Evolutionary conservation across 2,113 vertebrate genomes (phyloP), one percentile per base, ranked within the genome.

Genomic region (Oenanthe melanoleuca): DNA sequence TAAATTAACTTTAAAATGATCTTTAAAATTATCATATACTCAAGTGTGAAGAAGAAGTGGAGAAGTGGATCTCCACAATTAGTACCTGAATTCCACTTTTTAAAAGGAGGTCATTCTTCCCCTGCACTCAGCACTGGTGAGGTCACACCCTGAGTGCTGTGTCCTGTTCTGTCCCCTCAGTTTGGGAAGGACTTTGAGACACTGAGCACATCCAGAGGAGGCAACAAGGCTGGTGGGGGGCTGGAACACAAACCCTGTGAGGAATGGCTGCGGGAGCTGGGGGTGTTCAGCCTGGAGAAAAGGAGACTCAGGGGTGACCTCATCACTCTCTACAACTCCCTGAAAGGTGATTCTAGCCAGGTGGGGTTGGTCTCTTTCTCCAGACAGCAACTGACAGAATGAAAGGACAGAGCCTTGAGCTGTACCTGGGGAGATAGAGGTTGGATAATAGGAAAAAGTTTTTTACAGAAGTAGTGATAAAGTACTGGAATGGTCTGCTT

Each of bases 51-150:
- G 40, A 84, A 33, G 50, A 37, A 38, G 18, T n/a, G n/a, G 23
- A 49, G 42, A 70, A 67, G 3, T 8, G 7, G 4, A 11, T 67
- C 8, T 12, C 14, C 13, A 23, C 31, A 80, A n/a, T 12, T 11
- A 29, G 12, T 34, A 34, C 38, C 42, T 86, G 11, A 72, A 86
- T 47, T 64, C 14, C 21, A 21, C 6, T 67, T 4, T 52, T 85
- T 59, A 72, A 34, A 61, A 16, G 44, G 26, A 75, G 9, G 9
- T 25, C 21, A 20, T 25, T 49, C 9, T 33, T 11, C 16, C 44
- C 28, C 21, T 60, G 21, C 4, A 12, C 21, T 20, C 0, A 1
- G 28, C 73, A 38, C 5, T 33, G 28, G 28, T 33, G 34, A 61
- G n/a, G n/a, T 4, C 26, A 9, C 9, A 38, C n/a, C 12, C 31